These are phyloP conservation scores for Phyllotreta cruciferae DNA, from an alignment of 2,888 invertebrate genomes.

Conservation along the genomic window DNA sequence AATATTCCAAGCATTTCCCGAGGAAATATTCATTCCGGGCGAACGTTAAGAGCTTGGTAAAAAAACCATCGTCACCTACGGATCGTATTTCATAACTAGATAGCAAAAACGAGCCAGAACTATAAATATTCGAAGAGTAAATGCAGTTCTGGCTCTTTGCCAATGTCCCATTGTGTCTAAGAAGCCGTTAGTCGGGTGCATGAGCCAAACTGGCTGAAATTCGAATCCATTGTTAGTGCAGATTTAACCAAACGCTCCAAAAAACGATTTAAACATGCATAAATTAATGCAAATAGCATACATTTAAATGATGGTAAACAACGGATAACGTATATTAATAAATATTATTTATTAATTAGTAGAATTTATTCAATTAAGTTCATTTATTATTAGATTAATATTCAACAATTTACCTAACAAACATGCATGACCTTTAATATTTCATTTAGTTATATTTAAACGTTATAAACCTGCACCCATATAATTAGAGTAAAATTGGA, in stretches of 20 bases:
- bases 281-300: no score
- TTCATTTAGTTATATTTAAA: no score
- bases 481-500: no score
- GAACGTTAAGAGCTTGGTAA: slow-evolving; percentile 15
- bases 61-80: slow-evolving; percentile 23
- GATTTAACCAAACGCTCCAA: slow-evolving; percentile 2
- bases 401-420: no score
- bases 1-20: neutral
- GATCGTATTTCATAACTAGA: slow-evolving; percentile 18
- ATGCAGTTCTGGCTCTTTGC: slow-evolving; percentile 26
- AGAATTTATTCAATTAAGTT: no score
- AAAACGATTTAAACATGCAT: no score
- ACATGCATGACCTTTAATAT: no score
- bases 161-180: slow-evolving; percentile 26
- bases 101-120: slow-evolving; percentile 17
- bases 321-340: no score
- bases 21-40: neutral
- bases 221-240: slow-evolving; percentile 16
- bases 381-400: no score
- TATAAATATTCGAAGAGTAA: slow-evolving; percentile 23
- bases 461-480: no score
- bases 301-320: no score
- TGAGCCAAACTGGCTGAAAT: slow-evolving; percentile 14
- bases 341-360: no score
- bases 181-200: slow-evolving; percentile 28